phyloP scores from a whole-genome alignment of 2,888 invertebrate species.

The Cerceris rybyensis region DNA sequence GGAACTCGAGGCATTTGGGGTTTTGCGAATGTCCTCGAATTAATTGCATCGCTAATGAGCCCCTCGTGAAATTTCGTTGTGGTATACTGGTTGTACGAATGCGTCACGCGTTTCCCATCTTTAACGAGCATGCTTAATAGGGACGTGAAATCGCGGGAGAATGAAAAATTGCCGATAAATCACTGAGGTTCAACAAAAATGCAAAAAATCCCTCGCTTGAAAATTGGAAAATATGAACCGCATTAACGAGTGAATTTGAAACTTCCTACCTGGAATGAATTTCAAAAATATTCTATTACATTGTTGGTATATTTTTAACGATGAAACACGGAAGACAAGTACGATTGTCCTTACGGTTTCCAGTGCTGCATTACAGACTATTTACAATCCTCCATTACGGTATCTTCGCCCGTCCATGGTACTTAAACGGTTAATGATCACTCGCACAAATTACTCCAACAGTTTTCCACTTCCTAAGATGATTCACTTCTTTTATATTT shows the following conservation, averaged over 20 bases:
- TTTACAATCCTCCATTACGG: too few species aligned
- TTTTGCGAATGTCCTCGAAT: slow-evolving; percentile 59
- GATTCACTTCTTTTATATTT: too few species aligned
- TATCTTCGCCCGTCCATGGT: too few species aligned
- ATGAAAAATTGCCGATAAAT: slow-evolving; percentile 52
- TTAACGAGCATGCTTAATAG: slow-evolving; percentile 68
- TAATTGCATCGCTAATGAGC: slow-evolving; percentile 72
- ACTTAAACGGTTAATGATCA: too few species aligned
- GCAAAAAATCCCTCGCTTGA: not conserved
- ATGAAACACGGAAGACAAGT: too few species aligned
- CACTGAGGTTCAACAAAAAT: slow-evolving; percentile 17
- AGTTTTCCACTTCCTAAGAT: too few species aligned
- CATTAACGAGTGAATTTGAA: not conserved
- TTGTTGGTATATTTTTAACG: too few species aligned
- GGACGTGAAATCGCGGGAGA: slow-evolving; percentile 44
- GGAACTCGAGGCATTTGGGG: slow-evolving; percentile 47
- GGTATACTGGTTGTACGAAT: slow-evolving; percentile 60
- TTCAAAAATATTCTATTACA: too few species aligned
- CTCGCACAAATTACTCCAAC: too few species aligned
- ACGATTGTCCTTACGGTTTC: too few species aligned
- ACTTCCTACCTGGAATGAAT: too few species aligned
- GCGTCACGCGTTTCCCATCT: slow-evolving; percentile 62
- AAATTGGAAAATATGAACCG: not conserved
- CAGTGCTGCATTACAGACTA: too few species aligned
- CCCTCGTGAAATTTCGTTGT: slow-evolving; percentile 62